Percentiles rank a stretch among this genome's conserved stretches.
These are phyloP conservation scores for Origma solitaria DNA, from an alignment of 2,113 vertebrate species.

Conservation along the genomic window DNA sequence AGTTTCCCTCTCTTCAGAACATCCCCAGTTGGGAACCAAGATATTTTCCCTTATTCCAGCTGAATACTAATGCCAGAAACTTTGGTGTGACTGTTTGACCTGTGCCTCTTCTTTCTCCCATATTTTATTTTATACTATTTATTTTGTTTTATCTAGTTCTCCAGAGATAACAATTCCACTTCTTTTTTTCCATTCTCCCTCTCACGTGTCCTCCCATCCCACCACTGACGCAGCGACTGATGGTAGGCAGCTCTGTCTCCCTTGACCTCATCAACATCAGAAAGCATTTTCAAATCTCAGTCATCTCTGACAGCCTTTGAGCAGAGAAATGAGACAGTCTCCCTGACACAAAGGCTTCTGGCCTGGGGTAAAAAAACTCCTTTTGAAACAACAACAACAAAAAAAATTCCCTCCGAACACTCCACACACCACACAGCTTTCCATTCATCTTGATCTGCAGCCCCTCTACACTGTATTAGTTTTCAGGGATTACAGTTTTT, in stretches of 20 bases:
- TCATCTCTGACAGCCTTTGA: slow-evolving; percentile 86
- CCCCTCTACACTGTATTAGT: slow-evolving; percentile 51
- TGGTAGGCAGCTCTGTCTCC: slow-evolving; percentile 72
- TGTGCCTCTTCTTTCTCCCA: neutral
- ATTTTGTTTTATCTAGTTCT: slow-evolving; percentile 49
- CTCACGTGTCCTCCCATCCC: slow-evolving; percentile 63
- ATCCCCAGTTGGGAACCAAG: slow-evolving; percentile 66
- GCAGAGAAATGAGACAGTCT: slow-evolving; percentile 82
- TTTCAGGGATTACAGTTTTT: slow-evolving; percentile 61
- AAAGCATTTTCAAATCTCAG: slow-evolving; percentile 81
- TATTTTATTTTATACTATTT: slow-evolving; percentile 42
- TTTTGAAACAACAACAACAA: slow-evolving; percentile 76
- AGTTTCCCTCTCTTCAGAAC: slow-evolving; percentile 68
- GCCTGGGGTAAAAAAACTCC: slow-evolving; percentile 81
- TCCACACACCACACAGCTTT: slow-evolving; percentile 71
- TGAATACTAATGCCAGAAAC: slow-evolving; percentile 71
- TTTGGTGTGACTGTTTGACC: slow-evolving; percentile 69
- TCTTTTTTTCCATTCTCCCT: slow-evolving; percentile 27
- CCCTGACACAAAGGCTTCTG: slow-evolving; percentile 82
- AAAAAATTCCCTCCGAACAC: slow-evolving; percentile 55
- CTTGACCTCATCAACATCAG: slow-evolving; percentile 84
- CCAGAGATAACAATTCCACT: slow-evolving; percentile 53
- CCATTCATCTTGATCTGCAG: slow-evolving; percentile 71
- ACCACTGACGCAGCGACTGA: slow-evolving; percentile 64
- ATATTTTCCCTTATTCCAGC: slow-evolving; percentile 69